Percentiles rank a stretch among this genome's conserved stretches.
Conservation (phyloP, 2,113 vertebrate species). For the Sebastes fasciatus region DNA sequence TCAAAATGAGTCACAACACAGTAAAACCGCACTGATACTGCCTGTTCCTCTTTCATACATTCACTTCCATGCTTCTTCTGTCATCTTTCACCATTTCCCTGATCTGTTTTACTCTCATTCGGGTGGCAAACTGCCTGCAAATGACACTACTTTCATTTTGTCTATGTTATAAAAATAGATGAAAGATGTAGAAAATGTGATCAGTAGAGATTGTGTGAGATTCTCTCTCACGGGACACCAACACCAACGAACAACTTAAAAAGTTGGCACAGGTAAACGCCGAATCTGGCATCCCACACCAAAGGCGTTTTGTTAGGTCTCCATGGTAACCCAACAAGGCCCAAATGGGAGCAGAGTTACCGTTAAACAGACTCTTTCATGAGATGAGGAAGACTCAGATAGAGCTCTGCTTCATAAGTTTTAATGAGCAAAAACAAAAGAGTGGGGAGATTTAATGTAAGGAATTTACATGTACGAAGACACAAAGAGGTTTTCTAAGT, state of each 20-base stretch:
- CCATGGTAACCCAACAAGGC: conserved; percentile 49
- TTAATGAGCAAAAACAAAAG: too few species aligned
- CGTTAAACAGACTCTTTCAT: conserved; percentile 18
- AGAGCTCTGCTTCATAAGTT: not conserved
- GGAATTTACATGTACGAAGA: not conserved
- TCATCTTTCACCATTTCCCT: not conserved
- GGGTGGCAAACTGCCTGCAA: not conserved
- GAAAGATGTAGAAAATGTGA: not conserved
- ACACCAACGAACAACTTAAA: not conserved
- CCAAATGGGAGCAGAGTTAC: conserved; percentile 2
- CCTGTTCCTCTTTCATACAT: not conserved
- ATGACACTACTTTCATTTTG: not conserved
- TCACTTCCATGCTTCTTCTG: not conserved
- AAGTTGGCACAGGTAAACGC: conserved; percentile 14
- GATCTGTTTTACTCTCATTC: not conserved
- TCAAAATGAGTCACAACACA: not conserved
- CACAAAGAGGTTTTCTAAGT: not conserved
- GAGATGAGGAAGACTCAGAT: not conserved
- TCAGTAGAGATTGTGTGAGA: not conserved
- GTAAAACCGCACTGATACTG: not conserved
- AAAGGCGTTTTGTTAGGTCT: conserved; percentile 44
- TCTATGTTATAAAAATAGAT: not conserved
- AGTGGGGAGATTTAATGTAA: not conserved
- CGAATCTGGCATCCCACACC: conserved; percentile 14
- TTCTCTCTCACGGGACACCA: not conserved